Base-by-base conservation (phyloP, 2,888 invertebrate genomes). In the Synergus gifuensis region DNA sequence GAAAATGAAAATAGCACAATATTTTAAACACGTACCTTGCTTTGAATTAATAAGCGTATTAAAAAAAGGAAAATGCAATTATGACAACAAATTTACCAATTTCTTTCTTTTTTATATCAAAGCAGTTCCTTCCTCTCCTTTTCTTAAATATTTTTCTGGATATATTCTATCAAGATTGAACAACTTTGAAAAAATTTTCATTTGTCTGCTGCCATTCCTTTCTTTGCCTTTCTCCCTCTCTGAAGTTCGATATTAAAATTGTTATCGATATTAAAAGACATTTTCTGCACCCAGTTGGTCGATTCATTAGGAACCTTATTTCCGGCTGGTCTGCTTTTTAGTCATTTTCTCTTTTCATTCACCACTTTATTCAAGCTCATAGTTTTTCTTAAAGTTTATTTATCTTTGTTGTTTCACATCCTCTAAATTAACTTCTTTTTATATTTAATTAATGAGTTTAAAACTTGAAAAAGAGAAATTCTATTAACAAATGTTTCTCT, bases 241-340 rank as follows among this genome's bases (percentile, higher is more conserved):
- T 49, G 69, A 18, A 49, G 14, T 49, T 69, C 49, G 36, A 69
- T 69, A 69, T 69, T 49, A 69, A 69, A 69, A 69, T 69, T 49
- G 49, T 69, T 69, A n/a, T n/a, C n/a, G n/a, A n/a, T n/a, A n/a
- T n/a, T n/a, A n/a, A 14, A 16, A 46, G 69, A 49, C 69, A 14
- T 69, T 69, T 28, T 69, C 22, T 16, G 69, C 69, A 44, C 69
- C 69, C 8, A 46, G 22, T 28, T 69, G 49, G 69, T 69, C 28
- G 49, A 69, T 69, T 69, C 69, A 69, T 69, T 69, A 69, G 69
- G 28, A 46, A 69, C 49, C 69, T 69, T n/a, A n/a, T 28, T 46
- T 60, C 60, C 22, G 9, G 18, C 12, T 22, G n/a, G 9, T 60
- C 46, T 69, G 36, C 44, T 46, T 49, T 69, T 49, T 49, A 69